A percentile compares a stretch with the other conserved stretches of the same genome.
phyloP scores from a whole-genome alignment of 2,888 invertebrate genomes.

The Plebejus argus region DNA sequence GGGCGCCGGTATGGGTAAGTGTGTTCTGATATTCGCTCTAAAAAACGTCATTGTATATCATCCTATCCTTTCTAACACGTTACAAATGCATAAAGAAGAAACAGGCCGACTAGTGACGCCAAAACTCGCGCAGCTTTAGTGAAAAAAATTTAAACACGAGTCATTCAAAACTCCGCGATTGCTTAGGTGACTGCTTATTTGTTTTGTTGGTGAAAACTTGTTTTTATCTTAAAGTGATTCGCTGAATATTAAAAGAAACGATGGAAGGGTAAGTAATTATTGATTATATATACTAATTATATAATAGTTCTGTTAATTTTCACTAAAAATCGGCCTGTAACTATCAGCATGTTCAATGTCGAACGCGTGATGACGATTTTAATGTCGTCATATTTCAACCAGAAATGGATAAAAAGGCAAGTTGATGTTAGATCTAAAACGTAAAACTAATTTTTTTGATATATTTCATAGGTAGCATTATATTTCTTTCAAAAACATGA shows the following conservation, averaged over 20 bases:
- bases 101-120: conserved; percentile 28
- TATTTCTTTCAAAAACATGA: conserved; percentile 34
- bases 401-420: conserved; percentile 23
- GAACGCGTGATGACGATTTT: conserved; percentile 26
- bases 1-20: conserved; percentile 29
- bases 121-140: conserved; percentile 29
- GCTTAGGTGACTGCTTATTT: background rate
- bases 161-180: conserved; percentile 31
- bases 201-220: background rate
- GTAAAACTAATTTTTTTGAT: conserved; percentile 25
- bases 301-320: conserved; percentile 29
- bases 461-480: conserved; percentile 30
- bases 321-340: conserved; percentile 28
- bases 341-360: conserved; percentile 26
- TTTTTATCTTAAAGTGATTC: background rate
- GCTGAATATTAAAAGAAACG: conserved; percentile 20
- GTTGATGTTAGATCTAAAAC: conserved; percentile 29
- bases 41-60: conserved; percentile 26
- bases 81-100: conserved; percentile 31
- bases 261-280: conserved; percentile 31
- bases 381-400: conserved; percentile 29
- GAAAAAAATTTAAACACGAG: conserved; percentile 27
- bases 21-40: conserved; percentile 31
- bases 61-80: conserved; percentile 32
- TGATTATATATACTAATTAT: conserved; percentile 29